Evolutionary conservation across 1,140 invertebrate genomes (phyloP).

Genomic region (Latrodectus geometricus): DNA sequence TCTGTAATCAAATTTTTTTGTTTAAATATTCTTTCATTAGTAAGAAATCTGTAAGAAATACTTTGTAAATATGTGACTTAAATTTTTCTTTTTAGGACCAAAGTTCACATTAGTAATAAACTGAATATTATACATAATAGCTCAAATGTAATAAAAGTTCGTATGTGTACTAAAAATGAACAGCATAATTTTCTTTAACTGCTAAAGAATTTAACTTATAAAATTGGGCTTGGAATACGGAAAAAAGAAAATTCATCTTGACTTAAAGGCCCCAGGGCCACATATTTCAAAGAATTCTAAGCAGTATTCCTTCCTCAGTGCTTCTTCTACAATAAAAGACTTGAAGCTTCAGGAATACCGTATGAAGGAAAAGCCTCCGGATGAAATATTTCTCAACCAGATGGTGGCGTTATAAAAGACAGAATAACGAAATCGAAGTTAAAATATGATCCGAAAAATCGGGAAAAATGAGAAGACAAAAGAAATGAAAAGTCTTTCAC

Average conservation of each 20-base stretch:
- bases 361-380: not conserved
- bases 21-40: no score
- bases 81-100: no score
- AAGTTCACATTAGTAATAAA: not conserved
- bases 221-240: not conserved
- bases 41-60: no score
- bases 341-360: not conserved
- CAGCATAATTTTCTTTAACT: not conserved
- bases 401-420: constrained; percentile 40
- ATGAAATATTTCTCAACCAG: constrained; percentile 37
- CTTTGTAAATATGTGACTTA: no score
- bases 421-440: constrained; percentile 45
- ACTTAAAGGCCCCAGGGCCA: not conserved
- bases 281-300: not conserved
- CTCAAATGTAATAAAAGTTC: not conserved
- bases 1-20: no score
- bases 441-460: constrained; percentile 52
- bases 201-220: not conserved
- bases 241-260: not conserved
- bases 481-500: constrained; percentile 21
- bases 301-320: not conserved
- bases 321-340: not conserved
- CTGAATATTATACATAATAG: not conserved
- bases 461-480: constrained; percentile 48
- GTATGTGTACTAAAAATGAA: not conserved